Conservation (phyloP, 2,113 vertebrate species). For the Tauraco erythrolophus region DNA sequence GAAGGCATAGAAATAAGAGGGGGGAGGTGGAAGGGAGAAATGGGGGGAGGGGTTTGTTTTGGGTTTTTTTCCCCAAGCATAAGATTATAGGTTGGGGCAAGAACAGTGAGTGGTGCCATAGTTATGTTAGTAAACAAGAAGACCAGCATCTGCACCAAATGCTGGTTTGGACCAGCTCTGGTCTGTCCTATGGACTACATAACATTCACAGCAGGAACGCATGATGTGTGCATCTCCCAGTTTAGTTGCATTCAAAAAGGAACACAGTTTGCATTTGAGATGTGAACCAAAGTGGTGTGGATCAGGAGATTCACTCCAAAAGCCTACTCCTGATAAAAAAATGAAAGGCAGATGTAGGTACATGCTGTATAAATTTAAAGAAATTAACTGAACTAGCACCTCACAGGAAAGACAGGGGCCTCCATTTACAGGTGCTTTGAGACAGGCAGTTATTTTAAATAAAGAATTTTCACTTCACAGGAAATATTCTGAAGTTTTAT, state of each 20-base stretch:
- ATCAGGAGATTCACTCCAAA: not conserved
- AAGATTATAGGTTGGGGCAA: too few species aligned
- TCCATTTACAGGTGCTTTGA: not conserved
- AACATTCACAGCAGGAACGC: not conserved
- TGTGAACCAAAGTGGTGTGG: not conserved
- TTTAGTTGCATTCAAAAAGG: not conserved
- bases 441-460: not conserved
- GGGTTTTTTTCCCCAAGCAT: not conserved
- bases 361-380: not conserved
- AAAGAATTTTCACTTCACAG: not conserved
- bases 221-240: not conserved
- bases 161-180: not conserved
- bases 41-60: too few species aligned
- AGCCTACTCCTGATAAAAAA: not conserved
- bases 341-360: not conserved
- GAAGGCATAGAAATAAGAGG: not conserved
- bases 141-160: not conserved
- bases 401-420: not conserved
- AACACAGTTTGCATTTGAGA: not conserved
- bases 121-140: not conserved
- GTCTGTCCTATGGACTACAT: not conserved
- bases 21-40: too few species aligned
- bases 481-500: not conserved
- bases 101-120: not conserved
- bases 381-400: not conserved